A percentile compares a stretch with the other conserved stretches of the same genome.
Conservation (phyloP, 2,113 vertebrate genomes). For the Bettongia penicillata region DNA sequence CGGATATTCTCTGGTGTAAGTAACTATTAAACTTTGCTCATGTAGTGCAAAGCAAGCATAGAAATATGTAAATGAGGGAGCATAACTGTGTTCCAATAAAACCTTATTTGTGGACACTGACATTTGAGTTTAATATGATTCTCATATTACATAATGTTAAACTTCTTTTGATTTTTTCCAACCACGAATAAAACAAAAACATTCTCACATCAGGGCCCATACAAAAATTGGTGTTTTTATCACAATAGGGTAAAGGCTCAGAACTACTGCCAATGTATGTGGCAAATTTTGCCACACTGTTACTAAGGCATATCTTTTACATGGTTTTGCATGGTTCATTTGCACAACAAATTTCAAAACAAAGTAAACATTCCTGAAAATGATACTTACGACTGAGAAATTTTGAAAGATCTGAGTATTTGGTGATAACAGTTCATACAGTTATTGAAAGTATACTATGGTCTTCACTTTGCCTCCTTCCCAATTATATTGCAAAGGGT, state of each 20-base stretch:
- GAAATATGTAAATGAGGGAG: neutral
- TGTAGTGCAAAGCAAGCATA: neutral
- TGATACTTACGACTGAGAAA: neutral
- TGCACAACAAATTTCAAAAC: neutral
- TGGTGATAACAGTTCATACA: neutral
- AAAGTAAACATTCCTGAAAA: neutral
- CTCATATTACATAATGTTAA: neutral
- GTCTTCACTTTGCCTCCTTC: neutral
- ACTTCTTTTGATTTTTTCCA: neutral
- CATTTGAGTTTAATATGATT: neutral
- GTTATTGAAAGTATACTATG: neutral
- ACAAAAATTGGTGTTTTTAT: neutral
- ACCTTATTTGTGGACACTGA: neutral
- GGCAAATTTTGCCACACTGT: neutral
- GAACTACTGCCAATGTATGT: neutral
- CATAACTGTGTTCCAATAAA: neutral
- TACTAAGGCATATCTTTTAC: neutral
- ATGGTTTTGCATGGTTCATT: neutral
- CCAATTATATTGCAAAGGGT: neutral
- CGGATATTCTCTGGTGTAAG: neutral
- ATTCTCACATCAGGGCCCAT: neutral
- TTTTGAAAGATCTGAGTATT: neutral
- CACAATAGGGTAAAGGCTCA: neutral
- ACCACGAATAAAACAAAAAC: neutral
- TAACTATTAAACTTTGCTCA: neutral